Evolutionary conservation across 2,113 vertebrate species (phyloP).

Genomic region (Paramisgurnus dabryanus): DNA sequence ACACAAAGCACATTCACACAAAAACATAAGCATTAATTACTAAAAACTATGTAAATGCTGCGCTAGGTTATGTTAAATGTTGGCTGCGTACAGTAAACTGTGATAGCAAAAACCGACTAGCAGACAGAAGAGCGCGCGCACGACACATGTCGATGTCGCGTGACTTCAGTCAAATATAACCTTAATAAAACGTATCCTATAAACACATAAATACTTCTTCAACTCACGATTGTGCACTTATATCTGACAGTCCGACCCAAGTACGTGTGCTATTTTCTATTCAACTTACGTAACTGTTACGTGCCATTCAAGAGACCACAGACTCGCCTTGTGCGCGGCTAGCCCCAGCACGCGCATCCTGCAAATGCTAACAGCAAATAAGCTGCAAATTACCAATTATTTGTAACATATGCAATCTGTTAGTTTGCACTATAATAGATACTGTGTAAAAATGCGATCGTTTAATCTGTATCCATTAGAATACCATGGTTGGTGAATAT

Average conservation of each 20-base stretch:
- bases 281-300: neutral
- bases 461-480: too few relatives aligned
- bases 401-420: neutral
- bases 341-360: conserved; percentile 5
- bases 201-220: neutral
- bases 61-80: too few relatives aligned
- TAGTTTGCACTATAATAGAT: neutral
- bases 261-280: neutral
- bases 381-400: neutral
- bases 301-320: neutral
- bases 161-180: neutral
- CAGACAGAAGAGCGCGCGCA: neutral
- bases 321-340: neutral
- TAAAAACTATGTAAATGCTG: too few relatives aligned
- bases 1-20: too few relatives aligned
- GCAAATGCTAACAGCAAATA: neutral
- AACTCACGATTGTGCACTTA: neutral
- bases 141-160: neutral
- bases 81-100: too few relatives aligned
- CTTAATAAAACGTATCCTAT: neutral
- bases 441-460: neutral
- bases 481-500: neutral
- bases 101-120: neutral
- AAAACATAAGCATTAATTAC: too few relatives aligned
- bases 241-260: neutral